A percentile compares a stretch with the other conserved stretches of the same genome.
Conservation (phyloP, 1,140 invertebrate genomes). For the Bombus turneri region DNA sequence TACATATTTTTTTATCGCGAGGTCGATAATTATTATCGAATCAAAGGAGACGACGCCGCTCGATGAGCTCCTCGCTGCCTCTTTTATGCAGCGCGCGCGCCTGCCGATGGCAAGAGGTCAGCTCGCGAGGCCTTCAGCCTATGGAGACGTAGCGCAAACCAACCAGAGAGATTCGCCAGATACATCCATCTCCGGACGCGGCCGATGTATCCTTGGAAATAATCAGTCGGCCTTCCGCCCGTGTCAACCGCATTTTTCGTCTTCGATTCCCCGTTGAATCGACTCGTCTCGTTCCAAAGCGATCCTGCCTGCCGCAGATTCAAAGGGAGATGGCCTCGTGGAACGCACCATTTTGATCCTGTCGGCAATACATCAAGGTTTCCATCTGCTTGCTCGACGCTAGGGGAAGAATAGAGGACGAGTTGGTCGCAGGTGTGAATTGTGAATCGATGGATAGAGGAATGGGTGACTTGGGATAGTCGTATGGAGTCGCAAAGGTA, state of each 20-base stretch:
- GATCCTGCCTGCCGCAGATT: background rate
- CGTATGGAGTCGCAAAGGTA: background rate
- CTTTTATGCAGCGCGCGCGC: conserved; percentile 36
- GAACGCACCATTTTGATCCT: conserved; percentile 6
- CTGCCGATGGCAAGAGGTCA: conserved; percentile 56
- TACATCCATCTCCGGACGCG: conserved; percentile 44
- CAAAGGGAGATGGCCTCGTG: conserved; percentile 5
- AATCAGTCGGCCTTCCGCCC: conserved; percentile 56
- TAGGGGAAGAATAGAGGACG: background rate
- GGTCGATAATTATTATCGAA: conserved; percentile 64
- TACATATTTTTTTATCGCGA: conserved; percentile 24
- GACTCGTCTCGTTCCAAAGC: background rate
- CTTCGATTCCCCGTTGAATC: conserved; percentile 4
- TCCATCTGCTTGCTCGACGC: background rate
- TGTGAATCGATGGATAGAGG: background rate
- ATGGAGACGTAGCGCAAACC: conserved; percentile 55
- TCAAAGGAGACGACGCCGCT: conserved; percentile 50
- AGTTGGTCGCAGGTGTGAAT: conserved; percentile 2
- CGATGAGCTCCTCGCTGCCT: conserved; percentile 12
- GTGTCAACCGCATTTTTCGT: conserved; percentile 52
- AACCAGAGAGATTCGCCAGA: conserved; percentile 59
- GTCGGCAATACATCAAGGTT: background rate
- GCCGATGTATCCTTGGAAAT: conserved; percentile 62
- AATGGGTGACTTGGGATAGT: background rate
- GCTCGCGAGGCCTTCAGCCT: conserved; percentile 33